Evolutionary conservation across 2,888 invertebrate species (phyloP).

Genomic region (Octodonta nipae): DNA sequence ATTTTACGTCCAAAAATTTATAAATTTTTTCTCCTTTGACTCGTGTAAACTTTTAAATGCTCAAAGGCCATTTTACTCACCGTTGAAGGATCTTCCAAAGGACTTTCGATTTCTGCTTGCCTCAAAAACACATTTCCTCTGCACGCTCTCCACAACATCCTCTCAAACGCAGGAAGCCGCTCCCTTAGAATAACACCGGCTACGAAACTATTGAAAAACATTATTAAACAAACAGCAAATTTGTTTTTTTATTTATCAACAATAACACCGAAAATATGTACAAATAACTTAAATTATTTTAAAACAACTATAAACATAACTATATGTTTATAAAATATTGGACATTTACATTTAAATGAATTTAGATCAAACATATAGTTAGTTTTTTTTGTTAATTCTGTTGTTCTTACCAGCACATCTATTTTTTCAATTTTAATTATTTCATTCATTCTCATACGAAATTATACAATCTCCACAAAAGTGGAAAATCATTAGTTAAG

Average conservation of each 20-base stretch:
- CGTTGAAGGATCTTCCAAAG: constrained; percentile 83
- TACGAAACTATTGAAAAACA: constrained; percentile 61
- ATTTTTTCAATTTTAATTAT: too few species aligned
- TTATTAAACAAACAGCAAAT: background rate
- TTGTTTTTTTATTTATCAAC: background rate
- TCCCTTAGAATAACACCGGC: constrained; percentile 94
- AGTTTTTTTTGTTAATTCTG: constrained; percentile 14
- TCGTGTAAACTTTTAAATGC: too few species aligned
- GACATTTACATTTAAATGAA: too few species aligned
- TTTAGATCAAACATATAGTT: background rate
- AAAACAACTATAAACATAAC: constrained; percentile 2
- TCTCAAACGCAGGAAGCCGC: constrained; percentile 88
- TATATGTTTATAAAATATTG: constrained; percentile 1
- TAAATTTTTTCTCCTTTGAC: too few species aligned
- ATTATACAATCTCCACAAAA: too few species aligned
- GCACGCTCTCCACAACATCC: constrained; percentile 96
- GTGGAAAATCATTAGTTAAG: too few species aligned
- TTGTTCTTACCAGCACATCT: constrained; percentile 27
- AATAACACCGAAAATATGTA: background rate
- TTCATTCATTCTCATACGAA: too few species aligned
- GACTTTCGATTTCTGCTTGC: constrained; percentile 87
- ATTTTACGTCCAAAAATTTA: too few species aligned
- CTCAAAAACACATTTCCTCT: constrained; percentile 92
- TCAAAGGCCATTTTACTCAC: too few species aligned
- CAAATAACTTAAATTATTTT: background rate